A percentile compares a stretch with the other conserved stretches of the same genome.
Evolutionary conservation across 2,888 invertebrate genomes (phyloP).

Genomic region (Lepidochitona cinerea): DNA sequence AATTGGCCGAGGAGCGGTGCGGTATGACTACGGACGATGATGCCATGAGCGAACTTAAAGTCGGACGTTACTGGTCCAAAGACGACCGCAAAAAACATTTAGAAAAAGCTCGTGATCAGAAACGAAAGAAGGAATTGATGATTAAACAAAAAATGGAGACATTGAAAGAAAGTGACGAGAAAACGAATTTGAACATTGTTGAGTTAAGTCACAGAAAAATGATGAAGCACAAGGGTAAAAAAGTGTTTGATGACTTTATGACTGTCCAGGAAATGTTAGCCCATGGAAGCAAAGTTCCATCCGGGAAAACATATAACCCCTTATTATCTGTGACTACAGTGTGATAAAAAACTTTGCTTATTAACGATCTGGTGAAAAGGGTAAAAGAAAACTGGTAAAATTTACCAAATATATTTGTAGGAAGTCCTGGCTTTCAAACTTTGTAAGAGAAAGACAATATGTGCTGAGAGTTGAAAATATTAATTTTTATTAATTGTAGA

Average conservation of each 20-base stretch:
- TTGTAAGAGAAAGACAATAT: no score
- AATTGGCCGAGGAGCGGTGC: conserved; percentile 79
- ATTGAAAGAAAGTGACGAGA: conserved; percentile 69
- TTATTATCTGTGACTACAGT: conserved; percentile 72
- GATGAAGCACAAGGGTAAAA: conserved; percentile 74
- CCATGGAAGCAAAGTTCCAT: conserved; percentile 72
- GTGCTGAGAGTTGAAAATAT: no score
- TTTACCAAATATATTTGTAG: no score
- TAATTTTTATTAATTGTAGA: no score
- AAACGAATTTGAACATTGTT: conserved; percentile 69
- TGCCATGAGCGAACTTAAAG: conserved; percentile 82
- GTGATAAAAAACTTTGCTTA: conserved; percentile 42
- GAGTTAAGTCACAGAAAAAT: conserved; percentile 75
- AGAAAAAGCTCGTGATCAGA: conserved; percentile 79
- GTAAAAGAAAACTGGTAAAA: background rate
- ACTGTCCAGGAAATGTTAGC: conserved; percentile 77
- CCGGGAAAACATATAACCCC: conserved; percentile 67
- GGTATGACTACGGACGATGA: conserved; percentile 84
- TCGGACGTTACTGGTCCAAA: conserved; percentile 82
- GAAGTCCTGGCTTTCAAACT: no score
- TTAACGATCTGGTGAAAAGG: conserved; percentile 7
- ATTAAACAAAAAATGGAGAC: conserved; percentile 65
- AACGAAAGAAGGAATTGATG: conserved; percentile 69
- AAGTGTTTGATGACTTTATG: conserved; percentile 74
- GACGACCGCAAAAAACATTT: conserved; percentile 83